These are phyloP conservation scores for Stigmatopora argus DNA, from an alignment of 2,113 vertebrate species.

Conservation along the genomic window DNA sequence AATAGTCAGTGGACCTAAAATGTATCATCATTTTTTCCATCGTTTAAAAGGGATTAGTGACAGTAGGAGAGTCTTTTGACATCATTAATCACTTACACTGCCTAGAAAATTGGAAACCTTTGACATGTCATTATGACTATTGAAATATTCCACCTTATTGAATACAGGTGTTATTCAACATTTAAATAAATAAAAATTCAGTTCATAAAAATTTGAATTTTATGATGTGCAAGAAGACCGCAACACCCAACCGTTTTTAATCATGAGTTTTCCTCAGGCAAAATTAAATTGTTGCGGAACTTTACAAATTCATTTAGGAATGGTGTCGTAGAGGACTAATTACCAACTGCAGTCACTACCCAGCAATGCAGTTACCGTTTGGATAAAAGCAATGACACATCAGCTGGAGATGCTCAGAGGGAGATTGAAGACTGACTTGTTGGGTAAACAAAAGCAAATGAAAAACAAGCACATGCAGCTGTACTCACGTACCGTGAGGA, in stretches of 20 bases:
- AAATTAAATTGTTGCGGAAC: neutral
- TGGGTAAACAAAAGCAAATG: constrained; percentile 23
- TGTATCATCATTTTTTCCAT: neutral
- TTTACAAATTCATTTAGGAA: neutral
- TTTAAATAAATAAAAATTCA: too few species aligned
- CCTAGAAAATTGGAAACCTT: too few species aligned
- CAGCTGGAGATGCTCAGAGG: neutral
- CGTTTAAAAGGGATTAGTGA: neutral
- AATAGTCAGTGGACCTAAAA: neutral
- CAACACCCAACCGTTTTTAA: neutral
- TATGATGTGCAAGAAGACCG: neutral
- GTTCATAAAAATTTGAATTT: neutral
- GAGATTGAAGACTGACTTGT: constrained; percentile 11
- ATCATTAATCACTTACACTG: too few species aligned
- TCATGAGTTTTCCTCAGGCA: neutral
- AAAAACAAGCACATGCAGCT: neutral
- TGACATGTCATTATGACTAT: too few species aligned
- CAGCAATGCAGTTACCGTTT: constrained; percentile 5
- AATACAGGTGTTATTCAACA: too few species aligned
- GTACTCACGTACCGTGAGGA: constrained; percentile 78
- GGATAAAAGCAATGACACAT: constrained; percentile 4
- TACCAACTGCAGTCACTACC: neutral
- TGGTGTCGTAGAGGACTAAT: neutral
- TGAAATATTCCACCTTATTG: too few species aligned
- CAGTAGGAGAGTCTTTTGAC: too few species aligned